Base-by-base conservation (phyloP, 2,888 invertebrate species). In the Zele albiditarsus region DNA sequence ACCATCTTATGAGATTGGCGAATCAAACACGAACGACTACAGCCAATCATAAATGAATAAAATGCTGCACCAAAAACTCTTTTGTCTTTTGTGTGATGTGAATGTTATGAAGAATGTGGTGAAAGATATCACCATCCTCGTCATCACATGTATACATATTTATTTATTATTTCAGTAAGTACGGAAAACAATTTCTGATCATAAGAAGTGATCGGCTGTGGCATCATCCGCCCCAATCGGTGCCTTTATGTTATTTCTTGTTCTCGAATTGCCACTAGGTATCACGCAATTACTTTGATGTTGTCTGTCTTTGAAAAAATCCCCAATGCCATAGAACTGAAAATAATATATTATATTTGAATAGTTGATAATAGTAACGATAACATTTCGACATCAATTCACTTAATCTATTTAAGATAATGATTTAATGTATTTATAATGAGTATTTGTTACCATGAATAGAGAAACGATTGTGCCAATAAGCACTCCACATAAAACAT, bases 401-500 rank as follows among this genome's bases (percentile, higher is more conserved):
- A 8, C 12, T 8, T 12, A 8, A 38, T 12, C 12, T 12, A 38
- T 38, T 12, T 38, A 12, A 38, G 38, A 38, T 38, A 6, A 38
- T 38, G 0, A 8, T 12, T 38, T 12, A 12, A 38, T 38, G 2
- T 38, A 12, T 38, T 38, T 8, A 38, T 38, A 2, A 8, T 38
- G 12, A 38, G 10, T 38, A 12, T 12, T 12, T 38, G 94, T 93
- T 88, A 96, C 96, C 89, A 93, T 92, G 80, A 95, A 87, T 69
- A 94, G 82, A 75, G 96, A 95, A 70, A 91, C 91, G 27, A 92
- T 84, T 16, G 92, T 87, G 12, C 96, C 96, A 79, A 96, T 92
- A 38, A 91, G 83, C 79, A 94, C 91, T 0, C 99, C 99, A 70
- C 94, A 94, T 38, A 98, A 90, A 2, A 98, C 98, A 90, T 99